These are phyloP conservation scores for Sardinella longiceps DNA, from an alignment of 2,797 vertebrate species.

Conservation along the genomic window DNA sequence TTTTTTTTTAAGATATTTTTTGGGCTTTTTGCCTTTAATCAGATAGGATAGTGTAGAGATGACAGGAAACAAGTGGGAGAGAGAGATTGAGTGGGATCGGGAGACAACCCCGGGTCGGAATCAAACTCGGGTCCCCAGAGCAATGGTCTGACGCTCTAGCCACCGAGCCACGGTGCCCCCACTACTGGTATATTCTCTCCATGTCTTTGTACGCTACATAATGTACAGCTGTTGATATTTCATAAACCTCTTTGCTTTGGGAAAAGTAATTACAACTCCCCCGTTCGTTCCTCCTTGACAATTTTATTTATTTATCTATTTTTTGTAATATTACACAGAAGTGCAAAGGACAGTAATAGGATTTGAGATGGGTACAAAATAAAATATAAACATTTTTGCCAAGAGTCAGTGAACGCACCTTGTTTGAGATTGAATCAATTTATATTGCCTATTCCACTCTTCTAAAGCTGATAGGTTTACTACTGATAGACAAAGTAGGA, in stretches of 20 bases:
- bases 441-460: constrained; percentile 44
- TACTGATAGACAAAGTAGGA: constrained; percentile 33
- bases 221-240: constrained; percentile 39
- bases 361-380: constrained; percentile 46
- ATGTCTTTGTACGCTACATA: neutral
- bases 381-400: constrained; percentile 46
- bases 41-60: too few species aligned
- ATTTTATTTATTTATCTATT: constrained; percentile 43
- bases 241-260: constrained; percentile 35
- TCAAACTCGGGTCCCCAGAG: too few species aligned
- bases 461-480: constrained; percentile 34
- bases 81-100: too few species aligned
- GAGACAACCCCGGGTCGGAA: too few species aligned
- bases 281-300: constrained; percentile 40
- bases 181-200: too few species aligned
- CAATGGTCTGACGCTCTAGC: too few species aligned
- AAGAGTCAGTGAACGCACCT: constrained; percentile 38
- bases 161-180: too few species aligned
- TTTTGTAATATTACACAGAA: constrained; percentile 41
- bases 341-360: constrained; percentile 43
- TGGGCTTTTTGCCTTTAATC: too few species aligned
- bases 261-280: constrained; percentile 48
- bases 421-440: constrained; percentile 47
- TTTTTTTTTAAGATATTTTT: too few species aligned
- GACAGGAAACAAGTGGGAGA: too few species aligned